Percentiles rank a stretch among this genome's conserved stretches.
Evolutionary conservation across 2,113 vertebrate species (phyloP).

Genomic region (Vanacampus margaritifer): DNA sequence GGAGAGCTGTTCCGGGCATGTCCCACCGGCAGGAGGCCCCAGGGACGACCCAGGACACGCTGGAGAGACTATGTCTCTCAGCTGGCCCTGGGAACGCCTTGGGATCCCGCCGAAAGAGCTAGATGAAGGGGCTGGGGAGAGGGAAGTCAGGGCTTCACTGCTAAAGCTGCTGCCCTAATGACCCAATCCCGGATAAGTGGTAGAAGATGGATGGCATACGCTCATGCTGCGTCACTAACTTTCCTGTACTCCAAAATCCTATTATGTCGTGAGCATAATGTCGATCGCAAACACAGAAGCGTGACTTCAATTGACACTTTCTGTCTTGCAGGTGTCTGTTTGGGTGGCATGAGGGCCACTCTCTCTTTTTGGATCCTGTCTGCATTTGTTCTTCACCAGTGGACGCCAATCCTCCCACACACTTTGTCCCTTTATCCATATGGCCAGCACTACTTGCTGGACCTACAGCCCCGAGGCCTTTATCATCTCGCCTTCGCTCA

Average conservation of each 20-base stretch:
- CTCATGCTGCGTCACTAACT: background rate
- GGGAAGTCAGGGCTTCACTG: too few species aligned
- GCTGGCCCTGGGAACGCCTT: too few species aligned
- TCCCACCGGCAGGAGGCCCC: too few species aligned
- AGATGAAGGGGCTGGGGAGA: too few species aligned
- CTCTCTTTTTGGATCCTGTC: constrained; percentile 21
- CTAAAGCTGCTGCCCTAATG: too few species aligned
- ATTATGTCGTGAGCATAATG: background rate
- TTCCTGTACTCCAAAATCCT: too few species aligned
- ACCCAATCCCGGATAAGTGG: too few species aligned
- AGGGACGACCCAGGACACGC: too few species aligned
- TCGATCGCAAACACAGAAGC: background rate
- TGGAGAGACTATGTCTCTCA: too few species aligned
- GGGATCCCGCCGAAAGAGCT: too few species aligned
- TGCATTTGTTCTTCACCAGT: constrained; percentile 12
- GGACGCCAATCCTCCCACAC: background rate
- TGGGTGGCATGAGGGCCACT: constrained; percentile 21
- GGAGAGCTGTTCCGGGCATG: too few species aligned
- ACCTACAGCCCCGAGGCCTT: constrained; percentile 13
- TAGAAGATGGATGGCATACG: background rate
- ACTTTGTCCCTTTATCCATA: background rate
- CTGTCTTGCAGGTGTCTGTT: constrained; percentile 42
- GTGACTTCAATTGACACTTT: background rate
- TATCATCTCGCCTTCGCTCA: constrained; percentile 4
- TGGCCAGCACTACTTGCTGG: constrained; percentile 2